phyloP scores from a whole-genome alignment of 1,140 invertebrate genomes.

The Hormaphis cornu region DNA sequence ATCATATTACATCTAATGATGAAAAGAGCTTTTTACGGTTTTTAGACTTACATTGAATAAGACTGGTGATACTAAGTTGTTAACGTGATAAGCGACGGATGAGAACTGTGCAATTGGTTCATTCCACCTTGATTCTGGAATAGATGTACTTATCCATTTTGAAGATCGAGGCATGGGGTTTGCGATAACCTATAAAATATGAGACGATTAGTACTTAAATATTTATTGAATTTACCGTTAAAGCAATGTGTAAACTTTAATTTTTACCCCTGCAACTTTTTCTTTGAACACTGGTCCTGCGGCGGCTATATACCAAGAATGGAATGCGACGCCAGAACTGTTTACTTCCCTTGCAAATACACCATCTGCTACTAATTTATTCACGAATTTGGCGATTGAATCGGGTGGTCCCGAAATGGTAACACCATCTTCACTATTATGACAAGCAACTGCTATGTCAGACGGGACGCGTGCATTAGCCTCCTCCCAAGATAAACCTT shows the following conservation, averaged over 20 bases:
- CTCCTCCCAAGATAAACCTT: constrained; percentile 43
- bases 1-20: not conserved
- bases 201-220: not conserved
- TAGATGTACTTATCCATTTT: constrained; percentile 55
- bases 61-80: constrained; percentile 53
- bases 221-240: not conserved
- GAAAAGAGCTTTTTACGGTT: not conserved
- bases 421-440: constrained; percentile 72
- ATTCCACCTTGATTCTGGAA: constrained; percentile 45
- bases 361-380: constrained; percentile 56
- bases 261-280: constrained; percentile 39
- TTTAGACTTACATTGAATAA: constrained; percentile 25
- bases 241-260: not conserved
- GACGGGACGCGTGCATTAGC: constrained; percentile 53
- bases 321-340: constrained; percentile 74
- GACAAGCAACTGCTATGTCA: constrained; percentile 70
- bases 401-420: constrained; percentile 76
- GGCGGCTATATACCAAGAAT: constrained; percentile 42
- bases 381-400: constrained; percentile 58
- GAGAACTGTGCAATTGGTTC: constrained; percentile 46
- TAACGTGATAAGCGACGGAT: constrained; percentile 57
- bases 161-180: constrained; percentile 46
- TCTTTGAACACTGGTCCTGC: constrained; percentile 73
- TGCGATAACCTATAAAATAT: constrained; percentile 45
- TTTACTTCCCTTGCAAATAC: constrained; percentile 77